These are phyloP conservation scores for Clitarchus hookeri DNA, from an alignment of 2,888 invertebrate species.

Conservation along the genomic window DNA sequence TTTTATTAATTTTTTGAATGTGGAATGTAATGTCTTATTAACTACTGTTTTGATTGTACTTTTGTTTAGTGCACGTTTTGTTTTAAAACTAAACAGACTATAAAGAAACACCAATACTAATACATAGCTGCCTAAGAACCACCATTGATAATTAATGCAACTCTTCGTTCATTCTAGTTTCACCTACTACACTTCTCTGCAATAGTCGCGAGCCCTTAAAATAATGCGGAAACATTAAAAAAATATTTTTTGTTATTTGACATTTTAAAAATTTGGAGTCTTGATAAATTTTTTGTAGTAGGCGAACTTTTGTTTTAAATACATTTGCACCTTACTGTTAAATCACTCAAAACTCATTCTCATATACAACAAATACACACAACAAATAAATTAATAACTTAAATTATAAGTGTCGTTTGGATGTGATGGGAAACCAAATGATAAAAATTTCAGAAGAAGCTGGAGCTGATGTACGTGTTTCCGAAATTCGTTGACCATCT, in stretches of 20 bases:
- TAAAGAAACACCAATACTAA: neutral
- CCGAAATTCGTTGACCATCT: neutral
- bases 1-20: neutral
- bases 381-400: neutral
- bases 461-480: neutral
- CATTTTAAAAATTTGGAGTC: neutral
- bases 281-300: neutral
- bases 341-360: neutral
- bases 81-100: neutral
- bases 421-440: neutral
- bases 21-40: neutral
- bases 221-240: no score
- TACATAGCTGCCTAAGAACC: neutral
- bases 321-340: neutral
- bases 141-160: neutral
- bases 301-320: conserved; percentile 1
- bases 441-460: neutral
- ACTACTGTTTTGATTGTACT: neutral
- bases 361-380: neutral
- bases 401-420: neutral
- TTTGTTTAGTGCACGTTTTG: neutral
- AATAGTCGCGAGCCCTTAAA: neutral
- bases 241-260: neutral
- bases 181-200: neutral
- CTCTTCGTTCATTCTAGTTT: neutral